These are phyloP conservation scores for Incurvaria masculella DNA, from an alignment of 2,888 invertebrate species.

Conservation along the genomic window DNA sequence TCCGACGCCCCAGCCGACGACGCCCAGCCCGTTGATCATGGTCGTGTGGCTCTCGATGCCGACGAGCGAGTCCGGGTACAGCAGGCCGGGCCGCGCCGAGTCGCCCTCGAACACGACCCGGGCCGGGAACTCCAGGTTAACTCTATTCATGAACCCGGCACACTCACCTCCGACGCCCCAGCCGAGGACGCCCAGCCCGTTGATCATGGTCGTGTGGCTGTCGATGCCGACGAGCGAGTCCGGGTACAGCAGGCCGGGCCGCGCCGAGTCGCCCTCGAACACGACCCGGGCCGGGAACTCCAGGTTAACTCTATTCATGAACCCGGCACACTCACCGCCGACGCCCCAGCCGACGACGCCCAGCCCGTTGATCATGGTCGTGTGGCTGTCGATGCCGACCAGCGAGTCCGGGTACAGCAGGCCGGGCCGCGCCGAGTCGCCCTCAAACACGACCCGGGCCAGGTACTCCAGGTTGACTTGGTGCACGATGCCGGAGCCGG, in stretches of 20 bases:
- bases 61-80: no score
- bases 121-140: no score
- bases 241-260: conserved; percentile 62
- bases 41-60: no score
- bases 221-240: conserved; percentile 97
- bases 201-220: conserved; percentile 99
- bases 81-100: no score
- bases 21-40: no score
- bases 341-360: conserved; percentile 98
- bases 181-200: conserved; percentile 93
- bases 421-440: conserved; percentile 74
- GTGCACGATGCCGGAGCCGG: conserved; percentile 97
- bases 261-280: conserved; percentile 61
- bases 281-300: conserved; percentile 86
- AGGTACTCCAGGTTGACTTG: conserved; percentile 97
- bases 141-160: no score
- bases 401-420: conserved; percentile 83
- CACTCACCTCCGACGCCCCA: conserved; percentile 88
- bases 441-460: conserved; percentile 75
- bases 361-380: conserved; percentile 98
- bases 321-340: conserved; percentile 58
- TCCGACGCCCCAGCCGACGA: no score
- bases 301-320: no score
- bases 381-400: conserved; percentile 98
- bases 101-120: no score